Evolutionary conservation across 2,797 vertebrate genomes (phyloP).

Genomic region (Tarsius wallacei): DNA sequence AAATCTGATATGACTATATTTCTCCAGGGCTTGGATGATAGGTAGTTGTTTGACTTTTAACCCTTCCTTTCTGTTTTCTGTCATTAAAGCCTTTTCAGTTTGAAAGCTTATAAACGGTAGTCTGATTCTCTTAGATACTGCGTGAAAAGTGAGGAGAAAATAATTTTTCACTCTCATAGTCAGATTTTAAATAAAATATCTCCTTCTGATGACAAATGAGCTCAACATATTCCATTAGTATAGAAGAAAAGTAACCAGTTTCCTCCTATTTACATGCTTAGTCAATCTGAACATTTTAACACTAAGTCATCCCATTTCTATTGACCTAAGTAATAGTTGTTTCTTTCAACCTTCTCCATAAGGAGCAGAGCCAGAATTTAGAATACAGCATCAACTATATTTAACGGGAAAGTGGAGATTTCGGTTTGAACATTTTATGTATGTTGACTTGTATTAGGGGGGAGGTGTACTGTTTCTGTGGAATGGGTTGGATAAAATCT

Average conservation of each 20-base stretch:
- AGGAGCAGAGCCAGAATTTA: neutral
- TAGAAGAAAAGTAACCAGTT: conserved; percentile 54
- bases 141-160: conserved; percentile 83
- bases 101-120: conserved; percentile 83
- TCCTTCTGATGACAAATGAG: conserved; percentile 41
- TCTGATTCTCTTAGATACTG: conserved; percentile 75
- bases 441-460: neutral
- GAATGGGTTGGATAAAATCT: conserved; percentile 14
- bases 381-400: neutral
- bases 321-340: neutral
- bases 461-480: neutral
- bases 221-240: conserved; percentile 59
- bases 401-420: neutral
- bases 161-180: neutral
- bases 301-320: neutral
- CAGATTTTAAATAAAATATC: conserved; percentile 54
- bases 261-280: neutral
- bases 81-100: conserved; percentile 80
- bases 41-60: conserved; percentile 79
- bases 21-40: conserved; percentile 4
- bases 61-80: conserved; percentile 86
- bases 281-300: conserved; percentile 59
- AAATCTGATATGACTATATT: conserved; percentile 59
- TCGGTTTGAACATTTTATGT: neutral
- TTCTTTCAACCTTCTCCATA: neutral